Evolutionary conservation across 2,888 invertebrate species (phyloP).

Genomic region (Nebria brevicollis): DNA sequence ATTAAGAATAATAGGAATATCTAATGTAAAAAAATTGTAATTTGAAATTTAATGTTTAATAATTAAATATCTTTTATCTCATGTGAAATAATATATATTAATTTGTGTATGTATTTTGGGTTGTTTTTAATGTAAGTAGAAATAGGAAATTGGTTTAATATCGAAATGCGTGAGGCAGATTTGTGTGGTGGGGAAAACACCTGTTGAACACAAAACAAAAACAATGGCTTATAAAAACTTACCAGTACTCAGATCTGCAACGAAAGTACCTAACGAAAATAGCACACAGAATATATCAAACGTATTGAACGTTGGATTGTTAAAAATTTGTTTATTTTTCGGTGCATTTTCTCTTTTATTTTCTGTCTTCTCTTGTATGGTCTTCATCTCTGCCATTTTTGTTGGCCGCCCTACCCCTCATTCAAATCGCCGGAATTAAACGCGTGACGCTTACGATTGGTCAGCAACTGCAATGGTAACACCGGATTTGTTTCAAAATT

Average conservation of each 20-base stretch:
- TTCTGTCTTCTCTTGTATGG: conserved; percentile 42
- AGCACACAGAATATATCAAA: conserved; percentile 67
- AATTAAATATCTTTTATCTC: neutral
- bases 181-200: conserved; percentile 47
- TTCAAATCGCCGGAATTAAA: conserved; percentile 44
- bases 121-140: neutral
- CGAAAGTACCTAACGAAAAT: conserved; percentile 69
- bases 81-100: neutral
- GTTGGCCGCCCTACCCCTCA: conserved; percentile 42
- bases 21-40: no score
- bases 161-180: neutral
- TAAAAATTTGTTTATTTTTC: conserved; percentile 41
- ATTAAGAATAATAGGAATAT: no score
- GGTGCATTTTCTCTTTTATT: conserved; percentile 46
- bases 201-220: conserved; percentile 45
- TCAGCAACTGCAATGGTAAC: conserved; percentile 10
- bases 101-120: neutral
- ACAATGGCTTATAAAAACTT: conserved; percentile 52
- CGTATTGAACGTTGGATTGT: conserved; percentile 61
- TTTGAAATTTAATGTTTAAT: no score
- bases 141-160: conserved; percentile 32
- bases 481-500: conserved; percentile 25
- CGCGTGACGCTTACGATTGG: conserved; percentile 36
- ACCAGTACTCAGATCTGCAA: conserved; percentile 71
- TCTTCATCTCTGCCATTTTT: conserved; percentile 45